A percentile compares a stretch with the other conserved stretches of the same genome.
Evolutionary conservation across 2,888 invertebrate species (phyloP).

Genomic region (Eumerus sabulonum): DNA sequence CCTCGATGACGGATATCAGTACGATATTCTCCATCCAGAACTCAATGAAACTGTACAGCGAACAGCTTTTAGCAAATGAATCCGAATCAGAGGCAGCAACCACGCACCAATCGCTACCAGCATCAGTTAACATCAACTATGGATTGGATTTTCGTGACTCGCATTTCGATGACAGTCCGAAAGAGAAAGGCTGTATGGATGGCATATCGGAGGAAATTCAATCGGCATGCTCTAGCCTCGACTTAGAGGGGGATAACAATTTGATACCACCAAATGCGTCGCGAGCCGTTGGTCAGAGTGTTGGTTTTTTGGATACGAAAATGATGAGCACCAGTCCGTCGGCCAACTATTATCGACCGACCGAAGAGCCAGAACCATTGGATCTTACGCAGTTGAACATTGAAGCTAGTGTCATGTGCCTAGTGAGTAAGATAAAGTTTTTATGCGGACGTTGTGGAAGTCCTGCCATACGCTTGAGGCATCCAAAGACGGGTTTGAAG

Average conservation of each 20-base stretch:
- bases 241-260: slow-evolving; percentile 69
- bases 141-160: slow-evolving; percentile 72
- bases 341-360: slow-evolving; percentile 88
- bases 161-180: slow-evolving; percentile 70
- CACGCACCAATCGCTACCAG: slow-evolving; percentile 75
- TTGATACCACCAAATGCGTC: slow-evolving; percentile 70
- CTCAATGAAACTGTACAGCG: slow-evolving; percentile 76
- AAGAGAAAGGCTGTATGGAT: slow-evolving; percentile 18
- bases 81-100: slow-evolving; percentile 56
- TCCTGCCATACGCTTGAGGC: slow-evolving; percentile 84
- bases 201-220: slow-evolving; percentile 18
- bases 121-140: slow-evolving; percentile 63
- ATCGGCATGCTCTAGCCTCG: slow-evolving; percentile 15
- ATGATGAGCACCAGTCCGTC: slow-evolving; percentile 80
- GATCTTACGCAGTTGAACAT: slow-evolving; percentile 92
- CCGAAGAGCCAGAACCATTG: slow-evolving; percentile 91
- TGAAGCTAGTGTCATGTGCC: slow-evolving; percentile 92
- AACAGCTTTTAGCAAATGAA: slow-evolving; percentile 71
- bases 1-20: slow-evolving; percentile 76
- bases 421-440: slow-evolving; percentile 89
- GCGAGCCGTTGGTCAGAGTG: slow-evolving; percentile 70
- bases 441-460: slow-evolving; percentile 87
- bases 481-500: slow-evolving; percentile 76
- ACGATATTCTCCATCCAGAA: slow-evolving; percentile 77
- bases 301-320: slow-evolving; percentile 80